Conservation (phyloP, 2,797 vertebrate species). For the Pyrrhura leucotis region DNA sequence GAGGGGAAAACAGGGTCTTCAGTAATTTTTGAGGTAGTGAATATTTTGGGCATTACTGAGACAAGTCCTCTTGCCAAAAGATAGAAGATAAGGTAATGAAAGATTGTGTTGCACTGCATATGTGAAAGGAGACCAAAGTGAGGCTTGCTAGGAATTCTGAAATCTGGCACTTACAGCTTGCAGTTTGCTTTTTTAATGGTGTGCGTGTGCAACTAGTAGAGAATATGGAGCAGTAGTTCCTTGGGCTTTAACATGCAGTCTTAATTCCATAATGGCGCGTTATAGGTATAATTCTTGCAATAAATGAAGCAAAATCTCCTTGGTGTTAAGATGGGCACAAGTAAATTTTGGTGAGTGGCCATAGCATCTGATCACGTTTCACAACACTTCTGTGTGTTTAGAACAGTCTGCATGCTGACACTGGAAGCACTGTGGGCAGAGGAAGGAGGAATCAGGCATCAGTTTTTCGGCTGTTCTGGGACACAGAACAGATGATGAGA, state of each 20-base stretch:
- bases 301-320: neutral
- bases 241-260: neutral
- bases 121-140: neutral
- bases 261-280: fast-evolving
- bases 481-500: neutral
- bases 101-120: neutral
- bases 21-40: neutral
- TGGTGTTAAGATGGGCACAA: neutral
- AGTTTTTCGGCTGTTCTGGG: neutral
- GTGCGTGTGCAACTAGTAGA: neutral
- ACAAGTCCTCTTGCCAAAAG: neutral
- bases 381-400: neutral
- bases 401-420: neutral
- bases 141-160: neutral
- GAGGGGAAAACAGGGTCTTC: neutral
- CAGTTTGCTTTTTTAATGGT: neutral
- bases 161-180: neutral
- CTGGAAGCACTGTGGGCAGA: neutral
- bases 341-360: neutral
- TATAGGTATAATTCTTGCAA: neutral
- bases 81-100: neutral
- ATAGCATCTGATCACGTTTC: neutral
- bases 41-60: neutral
- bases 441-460: neutral
- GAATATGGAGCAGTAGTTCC: neutral